Percentiles rank a stretch among this genome's conserved stretches.
These are phyloP conservation scores for Florisuga fusca DNA, from an alignment of 2,797 vertebrate species.

Conservation along the genomic window DNA sequence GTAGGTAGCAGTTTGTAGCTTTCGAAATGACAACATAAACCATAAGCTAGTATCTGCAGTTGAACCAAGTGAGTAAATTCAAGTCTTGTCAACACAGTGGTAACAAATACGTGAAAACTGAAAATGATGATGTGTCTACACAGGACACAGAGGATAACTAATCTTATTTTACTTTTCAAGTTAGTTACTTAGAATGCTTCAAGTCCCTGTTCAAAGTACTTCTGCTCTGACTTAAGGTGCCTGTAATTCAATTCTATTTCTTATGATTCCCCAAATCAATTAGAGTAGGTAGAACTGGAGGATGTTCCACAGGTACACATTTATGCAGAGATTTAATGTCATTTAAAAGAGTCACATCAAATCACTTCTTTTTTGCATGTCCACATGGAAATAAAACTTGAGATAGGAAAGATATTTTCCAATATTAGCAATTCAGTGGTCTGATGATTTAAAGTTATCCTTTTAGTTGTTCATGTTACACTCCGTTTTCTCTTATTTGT, in stretches of 20 bases:
- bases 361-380: background rate
- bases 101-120: background rate
- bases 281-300: background rate
- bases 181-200: background rate
- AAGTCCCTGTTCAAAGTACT: background rate
- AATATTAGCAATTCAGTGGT: background rate
- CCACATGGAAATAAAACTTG: background rate
- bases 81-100: background rate
- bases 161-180: background rate
- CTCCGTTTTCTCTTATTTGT: background rate
- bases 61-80: background rate
- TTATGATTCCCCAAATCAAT: background rate
- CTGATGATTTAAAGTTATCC: background rate
- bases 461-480: background rate
- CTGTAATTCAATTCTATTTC: background rate
- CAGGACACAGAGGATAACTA: accelerated
- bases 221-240: background rate
- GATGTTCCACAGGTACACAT: background rate
- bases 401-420: background rate
- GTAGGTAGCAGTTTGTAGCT: background rate
- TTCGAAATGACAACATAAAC: background rate
- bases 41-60: accelerated
- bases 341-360: background rate
- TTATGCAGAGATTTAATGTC: background rate
- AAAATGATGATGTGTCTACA: background rate